A percentile compares a stretch with the other conserved stretches of the same genome.
phyloP scores from a whole-genome alignment of 2,113 vertebrate genomes.

The Panthera tigris region DNA sequence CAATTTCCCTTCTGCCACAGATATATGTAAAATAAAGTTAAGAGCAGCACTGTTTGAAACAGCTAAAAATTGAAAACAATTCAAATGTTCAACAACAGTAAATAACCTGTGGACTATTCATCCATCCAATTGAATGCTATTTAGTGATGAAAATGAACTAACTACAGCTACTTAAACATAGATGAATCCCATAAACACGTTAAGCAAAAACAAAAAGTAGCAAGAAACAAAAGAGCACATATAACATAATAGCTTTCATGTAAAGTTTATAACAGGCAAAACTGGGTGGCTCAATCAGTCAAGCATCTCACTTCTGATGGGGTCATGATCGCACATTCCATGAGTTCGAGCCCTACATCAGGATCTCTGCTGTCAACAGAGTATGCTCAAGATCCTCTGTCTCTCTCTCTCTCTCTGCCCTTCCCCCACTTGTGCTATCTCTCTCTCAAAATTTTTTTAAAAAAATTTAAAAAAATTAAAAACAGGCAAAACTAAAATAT shows the following conservation, averaged over 20 bases:
- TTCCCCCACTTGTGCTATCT: no score
- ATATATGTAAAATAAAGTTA: background rate
- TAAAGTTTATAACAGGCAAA: background rate
- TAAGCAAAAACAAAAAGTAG: background rate
- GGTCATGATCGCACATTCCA: no score
- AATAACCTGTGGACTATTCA: background rate
- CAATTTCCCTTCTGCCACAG: background rate
- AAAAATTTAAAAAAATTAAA: background rate
- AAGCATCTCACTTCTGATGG: no score
- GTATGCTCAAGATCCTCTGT: no score
- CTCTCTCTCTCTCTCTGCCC: no score
- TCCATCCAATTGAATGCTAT: background rate
- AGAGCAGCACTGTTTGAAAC: background rate
- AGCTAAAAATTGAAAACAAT: conserved; percentile 16
- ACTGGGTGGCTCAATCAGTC: background rate
- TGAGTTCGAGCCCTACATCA: no score
- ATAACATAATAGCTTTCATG: background rate
- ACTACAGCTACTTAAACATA: background rate
- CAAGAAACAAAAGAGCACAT: background rate
- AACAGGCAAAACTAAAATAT: background rate
- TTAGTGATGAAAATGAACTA: conserved; percentile 11
- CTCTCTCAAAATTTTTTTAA: no score
- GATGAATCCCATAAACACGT: background rate
- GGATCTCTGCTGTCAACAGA: no score
- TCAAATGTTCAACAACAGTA: background rate